Evolutionary conservation across 2,888 invertebrate genomes (phyloP), one percentile per base, ranked within the genome.

Genomic region (Aethes cnicana): DNA sequence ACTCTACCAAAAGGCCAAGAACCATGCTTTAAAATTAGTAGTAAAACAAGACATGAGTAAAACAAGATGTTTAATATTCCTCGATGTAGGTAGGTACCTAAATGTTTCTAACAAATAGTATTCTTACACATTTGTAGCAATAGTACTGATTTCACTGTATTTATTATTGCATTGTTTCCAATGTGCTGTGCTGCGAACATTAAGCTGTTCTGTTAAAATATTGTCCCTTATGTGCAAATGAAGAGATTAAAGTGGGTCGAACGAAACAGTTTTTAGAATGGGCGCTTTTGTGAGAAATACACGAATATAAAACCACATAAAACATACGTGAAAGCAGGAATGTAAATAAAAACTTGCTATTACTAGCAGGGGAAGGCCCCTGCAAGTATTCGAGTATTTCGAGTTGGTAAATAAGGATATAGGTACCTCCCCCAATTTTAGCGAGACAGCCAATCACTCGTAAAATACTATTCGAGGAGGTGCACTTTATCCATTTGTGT

Each of bases 181-280:
- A 46, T 52, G 46, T 39, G 33, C 18, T 3, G 11, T 25, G 9
- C 23, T 21, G 12, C 36, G 30, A 46, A 39, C 52, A 52, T 52
- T 52, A 46, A 52, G 44, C 33, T 46, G 52, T 39, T 52, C 14
- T 11, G 5, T 21, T 52, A 32, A 52, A 46, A 39, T 52, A 52
- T 32, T 11, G 20, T 39, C 52, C 11, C 46, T 46, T 52, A 46
- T 52, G 52, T 52, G 52, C 52, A 52, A 52, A 52, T 52, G 39
- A 32, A 30, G 25, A 6, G 32, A 48, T 33, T 48, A 30, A 36
- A 32, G 20, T 39, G 46, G 18, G 18, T 23, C n/a, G 8, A 47
- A 16, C 43, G 14, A 37, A 39, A 46, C 33, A 39, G 26, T 39
- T 20, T 47, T 26, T 16, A 12, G 30, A 44, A 44, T 44, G 36